A percentile compares a stretch with the other conserved stretches of the same genome.
phyloP scores from a whole-genome alignment of 2,888 invertebrate genomes.

The Lithophane semibrunnea region DNA sequence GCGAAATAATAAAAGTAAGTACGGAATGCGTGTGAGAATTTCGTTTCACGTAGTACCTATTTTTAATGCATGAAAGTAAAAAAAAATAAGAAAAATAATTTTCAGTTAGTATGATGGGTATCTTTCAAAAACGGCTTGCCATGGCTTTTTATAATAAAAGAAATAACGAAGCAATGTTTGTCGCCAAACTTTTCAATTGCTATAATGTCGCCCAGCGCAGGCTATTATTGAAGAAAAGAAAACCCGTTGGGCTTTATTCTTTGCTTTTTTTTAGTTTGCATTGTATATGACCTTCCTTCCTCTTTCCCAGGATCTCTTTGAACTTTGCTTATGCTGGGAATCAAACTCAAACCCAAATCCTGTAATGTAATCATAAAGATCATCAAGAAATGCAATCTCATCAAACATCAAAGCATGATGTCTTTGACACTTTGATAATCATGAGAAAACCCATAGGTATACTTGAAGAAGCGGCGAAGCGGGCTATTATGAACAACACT shows the following conservation, averaged over 20 bases:
- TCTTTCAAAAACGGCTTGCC: neutral
- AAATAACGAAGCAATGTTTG: neutral
- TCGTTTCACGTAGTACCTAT: constrained; percentile 9
- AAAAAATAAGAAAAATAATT: neutral
- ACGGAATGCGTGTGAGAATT: constrained; percentile 6
- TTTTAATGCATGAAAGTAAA: neutral
- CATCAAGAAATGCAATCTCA: neutral
- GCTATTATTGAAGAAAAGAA: neutral
- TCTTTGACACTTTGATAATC: neutral
- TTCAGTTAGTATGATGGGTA: neutral
- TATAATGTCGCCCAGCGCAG: too few species aligned
- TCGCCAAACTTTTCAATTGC: neutral
- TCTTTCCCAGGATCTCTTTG: neutral
- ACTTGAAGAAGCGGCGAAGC: neutral
- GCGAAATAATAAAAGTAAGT: neutral
- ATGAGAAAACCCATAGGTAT: neutral
- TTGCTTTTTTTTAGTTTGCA: too few species aligned
- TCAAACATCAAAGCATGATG: neutral
- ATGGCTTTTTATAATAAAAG: neutral
- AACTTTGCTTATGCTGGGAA: neutral
- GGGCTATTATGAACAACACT: neutral
- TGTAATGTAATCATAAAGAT: neutral
- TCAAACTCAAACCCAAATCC: neutral
- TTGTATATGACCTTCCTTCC: neutral
- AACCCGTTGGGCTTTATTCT: neutral